Evolutionary conservation across 2,888 invertebrate species (phyloP), one percentile per base, ranked within the genome.

Genomic region (Morpho achilles): DNA sequence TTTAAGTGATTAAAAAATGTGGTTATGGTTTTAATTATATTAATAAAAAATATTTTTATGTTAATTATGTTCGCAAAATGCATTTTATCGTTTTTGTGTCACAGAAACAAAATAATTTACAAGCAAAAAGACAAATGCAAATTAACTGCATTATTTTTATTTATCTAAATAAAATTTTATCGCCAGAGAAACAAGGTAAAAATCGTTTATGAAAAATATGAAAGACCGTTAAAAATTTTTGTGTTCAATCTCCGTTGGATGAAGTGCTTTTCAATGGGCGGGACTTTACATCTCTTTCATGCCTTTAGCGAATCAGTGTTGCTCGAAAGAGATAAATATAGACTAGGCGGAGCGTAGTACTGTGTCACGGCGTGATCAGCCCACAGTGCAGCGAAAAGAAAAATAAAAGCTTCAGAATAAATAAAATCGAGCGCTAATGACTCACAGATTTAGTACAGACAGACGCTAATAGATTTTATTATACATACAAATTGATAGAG

Each of bases 351-450:
- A 70, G 84, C 73, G 46, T 60, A 22, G 40, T 10, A 50, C 54
- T 56, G 65, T 69, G 56, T 64, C 64, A 23, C 48, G 48, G 54
- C 59, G 58, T 66, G 76, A 68, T 72, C 83, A 63, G 69, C 83
- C 82, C 80, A 82, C 79, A 66, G 73, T 58, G 65, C 48, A 66
- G 66, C 57, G 58, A 62, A 67, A 57, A 45, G 50, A 56, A 56
- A 69, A 64, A 59, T 61, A 64, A 61, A 60, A 72, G 73, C 72
- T 75, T 78, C 76, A 73, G 71, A 76, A 73, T 73, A 77, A 80
- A 78, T 69, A 73, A 76, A 79, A 75, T 75, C 74, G 61, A 73
- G 71, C 73, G 73, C 71, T 72, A 74, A 76, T 74, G 71, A 67
- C 64, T 67, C 70, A 69, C 62, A 57, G 62, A 66, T 59, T 61